phyloP scores from a whole-genome alignment of 1,140 invertebrate genomes.

The Philotrypesis tridentata region DNA sequence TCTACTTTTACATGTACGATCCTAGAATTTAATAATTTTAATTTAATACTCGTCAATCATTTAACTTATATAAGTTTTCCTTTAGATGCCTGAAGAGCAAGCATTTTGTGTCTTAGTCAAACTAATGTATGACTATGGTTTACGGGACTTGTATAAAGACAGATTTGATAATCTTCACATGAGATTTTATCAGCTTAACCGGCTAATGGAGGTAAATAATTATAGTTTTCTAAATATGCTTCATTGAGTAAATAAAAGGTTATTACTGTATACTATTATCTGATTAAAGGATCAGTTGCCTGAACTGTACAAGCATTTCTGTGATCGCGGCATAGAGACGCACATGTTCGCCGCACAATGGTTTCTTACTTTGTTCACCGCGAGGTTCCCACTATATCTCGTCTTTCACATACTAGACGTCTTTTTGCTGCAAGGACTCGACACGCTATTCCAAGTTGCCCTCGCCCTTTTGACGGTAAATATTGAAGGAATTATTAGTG shows the following conservation, averaged over 20 bases:
- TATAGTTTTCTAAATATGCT: background rate
- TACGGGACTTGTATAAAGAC: slow-evolving; percentile 96
- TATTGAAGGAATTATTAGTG: slow-evolving; percentile 37
- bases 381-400: slow-evolving; percentile 97
- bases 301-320: slow-evolving; percentile 93
- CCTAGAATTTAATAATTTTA: slow-evolving; percentile 1
- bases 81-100: slow-evolving; percentile 99
- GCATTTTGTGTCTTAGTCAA: slow-evolving; percentile 97
- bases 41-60: background rate
- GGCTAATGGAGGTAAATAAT: slow-evolving; percentile 87
- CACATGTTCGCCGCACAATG: slow-evolving; percentile 99
- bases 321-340: slow-evolving; percentile 92
- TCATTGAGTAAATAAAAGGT: too few relatives aligned
- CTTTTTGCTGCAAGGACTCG: slow-evolving; percentile 94
- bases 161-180: slow-evolving; percentile 97
- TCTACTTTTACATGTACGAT: slow-evolving; percentile 92
- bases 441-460: slow-evolving; percentile 97
- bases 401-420: slow-evolving; percentile 98
- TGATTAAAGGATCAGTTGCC: slow-evolving; percentile 87
- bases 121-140: slow-evolving; percentile 97
- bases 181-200: slow-evolving; percentile 96
- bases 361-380: slow-evolving; percentile 99
- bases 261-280: background rate
- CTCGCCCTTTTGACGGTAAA: slow-evolving; percentile 91
- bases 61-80: slow-evolving; percentile 48